These are phyloP conservation scores for Eptesicus fuscus DNA, from an alignment of 2,113 vertebrate species.

Conservation along the genomic window DNA sequence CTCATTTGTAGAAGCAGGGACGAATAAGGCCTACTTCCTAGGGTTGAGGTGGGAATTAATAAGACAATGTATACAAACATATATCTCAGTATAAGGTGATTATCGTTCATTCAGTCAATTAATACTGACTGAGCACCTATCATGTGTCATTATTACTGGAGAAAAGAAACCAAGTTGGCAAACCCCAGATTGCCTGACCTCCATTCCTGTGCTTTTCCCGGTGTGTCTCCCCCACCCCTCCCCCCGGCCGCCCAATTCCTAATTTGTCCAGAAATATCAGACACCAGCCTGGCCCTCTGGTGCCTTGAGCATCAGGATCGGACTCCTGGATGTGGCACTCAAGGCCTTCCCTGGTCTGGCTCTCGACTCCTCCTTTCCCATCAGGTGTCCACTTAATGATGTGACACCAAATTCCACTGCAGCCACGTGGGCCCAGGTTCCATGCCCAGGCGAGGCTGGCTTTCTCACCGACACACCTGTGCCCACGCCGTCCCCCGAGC, in stretches of 20 bases:
- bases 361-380: background rate
- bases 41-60: background rate
- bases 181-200: background rate
- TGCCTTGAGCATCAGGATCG: rapidly evolving
- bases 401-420: background rate
- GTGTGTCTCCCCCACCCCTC: rapidly evolving
- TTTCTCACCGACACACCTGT: background rate
- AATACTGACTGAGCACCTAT: background rate
- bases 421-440: rapidly evolving
- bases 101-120: background rate
- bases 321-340: background rate
- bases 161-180: background rate
- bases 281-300: background rate
- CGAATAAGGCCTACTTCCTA: background rate
- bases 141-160: background rate
- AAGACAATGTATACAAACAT: background rate
- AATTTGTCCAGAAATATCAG: background rate
- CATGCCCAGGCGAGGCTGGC: background rate
- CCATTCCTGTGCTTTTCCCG: background rate
- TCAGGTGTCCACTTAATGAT: background rate
- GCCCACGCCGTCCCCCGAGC: background rate
- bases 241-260: background rate
- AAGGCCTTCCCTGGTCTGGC: too few relatives aligned
- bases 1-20: background rate
- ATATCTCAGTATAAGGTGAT: background rate